Base-by-base conservation (phyloP, 1,140 invertebrate species). In the Pogonomyrmex barbatus region DNA sequence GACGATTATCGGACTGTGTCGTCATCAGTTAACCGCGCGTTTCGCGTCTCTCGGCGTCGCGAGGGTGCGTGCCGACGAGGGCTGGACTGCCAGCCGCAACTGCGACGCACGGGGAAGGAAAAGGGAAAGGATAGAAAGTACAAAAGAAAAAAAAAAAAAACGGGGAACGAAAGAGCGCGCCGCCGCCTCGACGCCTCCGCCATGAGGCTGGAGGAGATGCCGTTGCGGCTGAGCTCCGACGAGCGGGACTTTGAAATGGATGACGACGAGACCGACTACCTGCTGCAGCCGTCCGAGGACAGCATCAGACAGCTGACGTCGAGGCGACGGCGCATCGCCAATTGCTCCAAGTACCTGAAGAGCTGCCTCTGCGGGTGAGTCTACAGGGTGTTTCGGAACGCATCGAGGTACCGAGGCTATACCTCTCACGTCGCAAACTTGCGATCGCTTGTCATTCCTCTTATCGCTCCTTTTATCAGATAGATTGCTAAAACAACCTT, bases 211-310 rank as follows among this genome's bases (percentile, higher is more conserved):
- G 96, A 96, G 93, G 95, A 96, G 86, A 94, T 96, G 93, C 96
- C 96, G 88, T 91, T 96, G 85, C 95, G 96, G 89, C 91, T 95
- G 24, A 95, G 94, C 84, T 95, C 95, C 83, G 95, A 95, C 33
- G 95, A 95, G 92, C 95, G 95, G 91, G 95, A 96, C 91, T 97
- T 97, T 94, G 96, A 97, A 93, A 96, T 96, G 95, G 96, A 96
- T 87, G 96, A 96, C 87, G 96, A 97, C 90, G 96, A 96, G 92
- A 96, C 96, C 45, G 96, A 97, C 89, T 96, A 96, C 93, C 95
- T 97, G 85, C 93, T 97, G 75, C 95, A 95, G 71, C 95, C 95
- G 52, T 90, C 95, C 17, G 93, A 95, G 82, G 91, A 94, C 87
- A 94, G 92, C 89, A 93, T 94, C 52, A 85, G 92, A 33, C 90